Conservation (phyloP, 1,140 invertebrate species). For the Bombyx mori region DNA sequence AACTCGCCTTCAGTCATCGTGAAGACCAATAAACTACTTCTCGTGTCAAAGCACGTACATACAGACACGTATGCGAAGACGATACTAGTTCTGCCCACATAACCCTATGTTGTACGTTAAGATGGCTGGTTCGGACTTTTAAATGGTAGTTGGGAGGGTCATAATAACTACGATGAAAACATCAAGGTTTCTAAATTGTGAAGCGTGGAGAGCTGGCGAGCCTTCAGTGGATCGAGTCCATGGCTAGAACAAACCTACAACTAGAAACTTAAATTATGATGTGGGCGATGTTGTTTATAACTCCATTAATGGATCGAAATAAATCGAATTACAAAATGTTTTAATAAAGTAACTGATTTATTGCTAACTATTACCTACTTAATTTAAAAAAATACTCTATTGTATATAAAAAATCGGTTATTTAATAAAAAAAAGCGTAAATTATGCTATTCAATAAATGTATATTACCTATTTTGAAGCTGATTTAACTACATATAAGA, state of each 20-base stretch:
- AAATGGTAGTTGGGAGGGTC: conserved; percentile 7
- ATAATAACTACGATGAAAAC: conserved; percentile 18
- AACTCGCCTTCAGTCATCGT: conserved; percentile 28
- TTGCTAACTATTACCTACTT: too few relatives aligned
- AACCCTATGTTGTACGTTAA: conserved; percentile 35
- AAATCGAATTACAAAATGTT: too few relatives aligned
- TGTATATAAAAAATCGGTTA: too few relatives aligned
- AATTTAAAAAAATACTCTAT: too few relatives aligned
- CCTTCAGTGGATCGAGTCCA: conserved; percentile 3
- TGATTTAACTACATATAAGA: too few relatives aligned
- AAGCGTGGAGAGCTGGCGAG: conserved; percentile 9
- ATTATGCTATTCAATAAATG: too few relatives aligned
- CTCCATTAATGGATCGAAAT: too few relatives aligned
- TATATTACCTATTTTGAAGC: too few relatives aligned
- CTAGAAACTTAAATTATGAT: too few relatives aligned
- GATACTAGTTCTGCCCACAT: conserved; percentile 45
- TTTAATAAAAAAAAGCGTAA: too few relatives aligned
- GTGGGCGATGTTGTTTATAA: too few relatives aligned
- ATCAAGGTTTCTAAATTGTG: conserved; percentile 25
- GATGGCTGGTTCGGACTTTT: neutral
- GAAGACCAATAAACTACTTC: conserved; percentile 50
- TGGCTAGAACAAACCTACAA: neutral
- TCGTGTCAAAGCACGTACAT: conserved; percentile 45
- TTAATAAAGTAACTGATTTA: too few relatives aligned
- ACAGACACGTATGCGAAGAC: conserved; percentile 23